Percentiles rank a stretch among this genome's conserved stretches.
These are phyloP conservation scores for Passer domesticus DNA, from an alignment of 2,113 vertebrate species.

Conservation along the genomic window DNA sequence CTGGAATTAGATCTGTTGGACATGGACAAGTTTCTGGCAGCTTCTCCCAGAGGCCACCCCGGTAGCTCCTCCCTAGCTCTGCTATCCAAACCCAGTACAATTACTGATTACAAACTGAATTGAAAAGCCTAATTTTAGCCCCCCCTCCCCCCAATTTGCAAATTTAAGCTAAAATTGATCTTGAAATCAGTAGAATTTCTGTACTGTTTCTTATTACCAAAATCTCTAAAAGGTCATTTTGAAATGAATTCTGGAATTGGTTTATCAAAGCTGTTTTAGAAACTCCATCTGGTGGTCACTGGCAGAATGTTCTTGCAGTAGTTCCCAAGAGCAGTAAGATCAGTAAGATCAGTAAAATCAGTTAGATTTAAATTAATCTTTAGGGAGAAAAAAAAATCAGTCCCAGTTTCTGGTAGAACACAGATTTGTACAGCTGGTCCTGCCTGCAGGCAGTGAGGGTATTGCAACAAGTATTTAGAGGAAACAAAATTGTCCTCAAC, in stretches of 20 bases:
- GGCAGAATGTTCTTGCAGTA: background rate
- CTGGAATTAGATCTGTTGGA: background rate
- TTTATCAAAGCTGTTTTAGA: background rate
- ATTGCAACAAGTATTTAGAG: background rate
- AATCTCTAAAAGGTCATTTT: background rate
- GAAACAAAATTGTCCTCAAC: background rate
- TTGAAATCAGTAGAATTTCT: background rate
- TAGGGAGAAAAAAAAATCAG: too few species aligned
- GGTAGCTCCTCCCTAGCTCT: background rate
- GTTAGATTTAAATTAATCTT: background rate
- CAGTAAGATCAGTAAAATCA: background rate
- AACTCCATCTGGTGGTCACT: constrained; percentile 58
- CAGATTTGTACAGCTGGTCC: background rate
- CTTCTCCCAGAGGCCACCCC: background rate
- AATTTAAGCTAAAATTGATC: background rate
- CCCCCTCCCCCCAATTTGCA: background rate
- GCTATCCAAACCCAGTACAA: background rate
- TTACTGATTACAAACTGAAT: background rate
- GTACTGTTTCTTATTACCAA: background rate
- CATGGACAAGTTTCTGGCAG: background rate
- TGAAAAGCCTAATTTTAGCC: background rate
- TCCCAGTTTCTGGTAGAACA: background rate
- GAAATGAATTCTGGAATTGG: background rate
- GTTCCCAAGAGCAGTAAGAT: background rate
- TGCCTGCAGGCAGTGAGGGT: background rate